These are phyloP conservation scores for Drosophila mettleri DNA, from an alignment of 2,888 invertebrate genomes.

Conservation along the genomic window DNA sequence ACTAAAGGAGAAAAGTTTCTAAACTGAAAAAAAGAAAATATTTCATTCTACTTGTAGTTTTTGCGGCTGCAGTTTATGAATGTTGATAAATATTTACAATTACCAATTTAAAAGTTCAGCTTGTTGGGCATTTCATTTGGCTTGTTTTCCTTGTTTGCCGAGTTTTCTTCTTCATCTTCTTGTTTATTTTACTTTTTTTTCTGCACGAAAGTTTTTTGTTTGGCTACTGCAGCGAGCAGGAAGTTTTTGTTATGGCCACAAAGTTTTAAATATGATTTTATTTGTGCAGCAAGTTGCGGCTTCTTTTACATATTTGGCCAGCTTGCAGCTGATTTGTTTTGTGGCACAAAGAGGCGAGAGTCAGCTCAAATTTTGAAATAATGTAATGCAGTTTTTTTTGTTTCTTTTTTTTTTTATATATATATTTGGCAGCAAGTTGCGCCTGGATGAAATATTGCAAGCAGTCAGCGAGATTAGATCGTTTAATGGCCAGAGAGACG, in stretches of 20 bases:
- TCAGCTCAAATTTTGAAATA: constrained; percentile 55
- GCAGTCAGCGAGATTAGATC: constrained; percentile 31
- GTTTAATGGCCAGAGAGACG: constrained; percentile 16
- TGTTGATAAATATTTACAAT: constrained; percentile 78
- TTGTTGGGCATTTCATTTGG: constrained; percentile 44
- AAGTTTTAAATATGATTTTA: constrained; percentile 78
- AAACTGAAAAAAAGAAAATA: neutral
- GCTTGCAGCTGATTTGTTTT: constrained; percentile 59
- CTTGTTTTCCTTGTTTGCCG: constrained; percentile 43
- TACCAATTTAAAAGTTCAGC: constrained; percentile 74
- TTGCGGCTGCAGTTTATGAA: constrained; percentile 50
- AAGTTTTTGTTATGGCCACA: constrained; percentile 44
- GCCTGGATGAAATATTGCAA: constrained; percentile 14
- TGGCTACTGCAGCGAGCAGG: constrained; percentile 52
- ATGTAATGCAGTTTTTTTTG: constrained; percentile 43
- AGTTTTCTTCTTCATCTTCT: constrained; percentile 29
- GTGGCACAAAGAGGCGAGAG: constrained; percentile 37
- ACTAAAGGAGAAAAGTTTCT: constrained; percentile 11
- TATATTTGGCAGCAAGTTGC: constrained; percentile 28
- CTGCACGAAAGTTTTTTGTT: constrained; percentile 69
- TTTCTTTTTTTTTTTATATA: no score
- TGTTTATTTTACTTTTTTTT: no score
- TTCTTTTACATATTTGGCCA: constrained; percentile 64
- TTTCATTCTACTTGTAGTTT: constrained; percentile 21
- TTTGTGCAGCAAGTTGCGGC: constrained; percentile 64